A percentile compares a stretch with the other conserved stretches of the same genome.
Evolutionary conservation across 2,113 vertebrate species (phyloP).

Genomic region (Nematolebias whitei): DNA sequence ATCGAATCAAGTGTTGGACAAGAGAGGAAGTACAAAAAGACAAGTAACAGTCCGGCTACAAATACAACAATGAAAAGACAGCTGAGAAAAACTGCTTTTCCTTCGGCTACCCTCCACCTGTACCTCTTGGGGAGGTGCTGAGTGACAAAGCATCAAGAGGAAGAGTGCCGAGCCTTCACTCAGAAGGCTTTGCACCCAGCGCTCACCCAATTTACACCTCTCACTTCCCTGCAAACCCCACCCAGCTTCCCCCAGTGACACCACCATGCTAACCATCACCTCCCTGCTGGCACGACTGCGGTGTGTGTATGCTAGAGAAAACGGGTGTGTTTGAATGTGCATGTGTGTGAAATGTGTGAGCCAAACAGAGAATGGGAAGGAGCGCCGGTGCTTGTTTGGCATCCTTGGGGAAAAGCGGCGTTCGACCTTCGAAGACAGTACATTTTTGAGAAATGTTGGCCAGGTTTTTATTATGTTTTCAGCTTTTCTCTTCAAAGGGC

Average conservation of each 20-base stretch:
- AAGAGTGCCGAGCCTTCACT: slow-evolving; percentile 63
- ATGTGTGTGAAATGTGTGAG: slow-evolving; percentile 16
- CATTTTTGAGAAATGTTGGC: neutral
- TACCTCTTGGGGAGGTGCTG: slow-evolving; percentile 32
- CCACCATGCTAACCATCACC: slow-evolving; percentile 70
- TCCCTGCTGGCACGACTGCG: slow-evolving; percentile 62
- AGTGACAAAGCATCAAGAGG: slow-evolving; percentile 55
- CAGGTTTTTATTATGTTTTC: slow-evolving; percentile 24
- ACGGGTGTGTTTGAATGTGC: slow-evolving; percentile 24
- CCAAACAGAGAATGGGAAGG: slow-evolving; percentile 18
- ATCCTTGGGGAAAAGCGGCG: slow-evolving; percentile 47
- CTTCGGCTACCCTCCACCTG: slow-evolving; percentile 50
- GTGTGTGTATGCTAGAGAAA: slow-evolving; percentile 34
- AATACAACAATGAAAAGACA: slow-evolving; percentile 8
- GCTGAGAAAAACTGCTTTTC: slow-evolving; percentile 20
- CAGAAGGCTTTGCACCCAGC: slow-evolving; percentile 69
- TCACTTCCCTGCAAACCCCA: slow-evolving; percentile 65
- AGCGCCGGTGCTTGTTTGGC: slow-evolving; percentile 15
- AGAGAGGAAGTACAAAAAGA: slow-evolving; percentile 17
- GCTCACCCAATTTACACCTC: slow-evolving; percentile 82
- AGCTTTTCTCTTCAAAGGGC: neutral
- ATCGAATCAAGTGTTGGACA: slow-evolving; percentile 15
- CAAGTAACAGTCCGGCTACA: slow-evolving; percentile 22
- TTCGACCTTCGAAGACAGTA: slow-evolving; percentile 30
- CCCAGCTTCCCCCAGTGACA: slow-evolving; percentile 65